phyloP scores from a whole-genome alignment of 2,797 vertebrate genomes.

The Phrynocephalus guinanensis region DNA sequence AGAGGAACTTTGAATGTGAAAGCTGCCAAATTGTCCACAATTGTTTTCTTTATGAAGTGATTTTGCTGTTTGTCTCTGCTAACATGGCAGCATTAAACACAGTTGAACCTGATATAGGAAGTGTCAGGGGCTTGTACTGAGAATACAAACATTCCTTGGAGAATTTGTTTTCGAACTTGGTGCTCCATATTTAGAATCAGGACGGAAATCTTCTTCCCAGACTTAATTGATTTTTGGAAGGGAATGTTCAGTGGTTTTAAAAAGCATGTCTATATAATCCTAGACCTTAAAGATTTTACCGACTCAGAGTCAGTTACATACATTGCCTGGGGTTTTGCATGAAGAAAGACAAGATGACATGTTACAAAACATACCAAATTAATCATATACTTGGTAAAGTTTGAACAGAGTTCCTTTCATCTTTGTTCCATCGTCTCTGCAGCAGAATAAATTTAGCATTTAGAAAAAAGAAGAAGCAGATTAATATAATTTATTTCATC shows the following conservation, averaged over 20 bases:
- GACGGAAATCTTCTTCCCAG: background rate
- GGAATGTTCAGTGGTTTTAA: background rate
- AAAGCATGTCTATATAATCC: background rate
- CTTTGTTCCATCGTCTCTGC: background rate
- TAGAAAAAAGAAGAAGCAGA: conserved; percentile 21
- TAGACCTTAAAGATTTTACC: background rate
- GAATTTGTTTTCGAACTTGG: background rate
- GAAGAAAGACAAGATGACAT: background rate
- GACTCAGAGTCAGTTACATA: conserved; percentile 12
- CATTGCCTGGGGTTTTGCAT: background rate
- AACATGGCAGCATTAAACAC: background rate
- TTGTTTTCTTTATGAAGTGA: background rate
- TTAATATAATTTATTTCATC: conserved; percentile 29
- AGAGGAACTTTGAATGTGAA: background rate
- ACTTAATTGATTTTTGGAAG: background rate
- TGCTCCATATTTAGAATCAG: background rate
- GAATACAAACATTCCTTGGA: background rate
- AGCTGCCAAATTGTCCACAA: background rate
- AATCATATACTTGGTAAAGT: conserved; percentile 7
- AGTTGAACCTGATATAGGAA: background rate
- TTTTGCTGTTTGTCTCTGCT: background rate
- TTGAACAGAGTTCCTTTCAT: conserved; percentile 11
- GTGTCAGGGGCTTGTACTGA: background rate
- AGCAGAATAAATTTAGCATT: conserved; percentile 31
- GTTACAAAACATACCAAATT: conserved; percentile 6